These are phyloP conservation scores for Lagorchestes hirsutus DNA, from an alignment of 2,797 vertebrate genomes.

Conservation along the genomic window DNA sequence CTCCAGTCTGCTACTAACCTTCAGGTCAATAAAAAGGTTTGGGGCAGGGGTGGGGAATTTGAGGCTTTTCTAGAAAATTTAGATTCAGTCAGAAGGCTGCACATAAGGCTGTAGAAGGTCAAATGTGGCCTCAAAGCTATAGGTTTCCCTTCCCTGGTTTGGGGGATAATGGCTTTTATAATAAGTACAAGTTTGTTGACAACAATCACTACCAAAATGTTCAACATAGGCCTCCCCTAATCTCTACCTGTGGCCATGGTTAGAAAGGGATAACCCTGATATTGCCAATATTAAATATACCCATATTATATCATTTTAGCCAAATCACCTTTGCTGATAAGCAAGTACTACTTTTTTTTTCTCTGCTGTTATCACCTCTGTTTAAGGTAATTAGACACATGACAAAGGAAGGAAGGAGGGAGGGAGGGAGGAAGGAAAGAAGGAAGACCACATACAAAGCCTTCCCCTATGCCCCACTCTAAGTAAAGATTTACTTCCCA, in stretches of 20 bases:
- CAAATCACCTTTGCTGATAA: not conserved
- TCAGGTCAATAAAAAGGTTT: not conserved
- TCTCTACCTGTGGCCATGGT: not conserved
- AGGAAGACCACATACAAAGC: not conserved
- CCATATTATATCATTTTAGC: not conserved
- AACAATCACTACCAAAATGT: not conserved
- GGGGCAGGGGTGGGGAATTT: too few relatives aligned
- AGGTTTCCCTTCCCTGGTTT: too few relatives aligned
- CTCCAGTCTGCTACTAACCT: not conserved
- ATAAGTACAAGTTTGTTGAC: not conserved
- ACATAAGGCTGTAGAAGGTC: too few relatives aligned
- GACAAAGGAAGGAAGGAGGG: too few relatives aligned
- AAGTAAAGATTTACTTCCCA: not conserved
- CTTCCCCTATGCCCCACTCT: not conserved
- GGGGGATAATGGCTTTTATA: not conserved
- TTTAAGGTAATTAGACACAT: not conserved
- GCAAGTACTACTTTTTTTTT: not conserved
- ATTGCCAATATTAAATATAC: not conserved
- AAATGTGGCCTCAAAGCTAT: too few relatives aligned
- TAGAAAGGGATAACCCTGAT: not conserved
- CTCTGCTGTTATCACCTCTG: not conserved
- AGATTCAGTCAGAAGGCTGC: too few relatives aligned
- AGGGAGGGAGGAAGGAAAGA: not conserved
- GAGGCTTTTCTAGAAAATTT: too few relatives aligned
- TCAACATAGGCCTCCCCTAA: not conserved